Evolutionary conservation across 2,797 vertebrate genomes (phyloP).

Genomic region (Gallinago nigripennis): DNA sequence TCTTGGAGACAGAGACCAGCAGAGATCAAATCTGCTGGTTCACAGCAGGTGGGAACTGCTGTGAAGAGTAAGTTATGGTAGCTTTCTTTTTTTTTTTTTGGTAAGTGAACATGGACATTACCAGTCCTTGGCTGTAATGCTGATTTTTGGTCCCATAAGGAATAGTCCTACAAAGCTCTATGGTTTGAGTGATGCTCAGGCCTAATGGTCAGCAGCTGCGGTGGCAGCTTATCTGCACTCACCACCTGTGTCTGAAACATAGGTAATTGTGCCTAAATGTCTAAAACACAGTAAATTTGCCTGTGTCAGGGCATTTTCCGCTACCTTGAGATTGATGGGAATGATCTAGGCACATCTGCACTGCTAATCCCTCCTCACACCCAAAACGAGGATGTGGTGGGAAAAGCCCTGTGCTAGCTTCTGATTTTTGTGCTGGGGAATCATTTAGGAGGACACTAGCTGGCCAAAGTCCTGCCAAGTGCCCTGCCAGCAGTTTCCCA

Average conservation of each 20-base stretch:
- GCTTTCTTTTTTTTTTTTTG: background rate
- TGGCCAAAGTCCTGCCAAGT: background rate
- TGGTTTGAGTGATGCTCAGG: background rate
- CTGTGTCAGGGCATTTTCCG: background rate
- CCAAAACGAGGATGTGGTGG: fast-evolving
- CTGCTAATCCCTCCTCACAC: background rate
- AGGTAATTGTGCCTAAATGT: background rate
- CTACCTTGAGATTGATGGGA: background rate
- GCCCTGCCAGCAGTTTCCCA: background rate
- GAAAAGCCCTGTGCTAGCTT: background rate
- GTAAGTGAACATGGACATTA: background rate
- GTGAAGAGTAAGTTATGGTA: background rate
- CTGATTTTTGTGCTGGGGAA: background rate
- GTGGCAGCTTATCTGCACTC: background rate
- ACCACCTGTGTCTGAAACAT: background rate
- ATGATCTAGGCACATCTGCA: background rate
- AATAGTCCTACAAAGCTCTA: background rate
- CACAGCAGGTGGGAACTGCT: background rate
- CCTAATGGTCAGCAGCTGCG: background rate
- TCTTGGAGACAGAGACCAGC: background rate
- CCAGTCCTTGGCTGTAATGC: background rate
- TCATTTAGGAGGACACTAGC: background rate
- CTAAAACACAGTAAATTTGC: background rate
- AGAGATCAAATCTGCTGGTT: background rate
- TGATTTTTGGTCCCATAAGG: background rate